Evolutionary conservation across 2,797 vertebrate genomes (phyloP).

Genomic region (Aplochiton taeniatus): DNA sequence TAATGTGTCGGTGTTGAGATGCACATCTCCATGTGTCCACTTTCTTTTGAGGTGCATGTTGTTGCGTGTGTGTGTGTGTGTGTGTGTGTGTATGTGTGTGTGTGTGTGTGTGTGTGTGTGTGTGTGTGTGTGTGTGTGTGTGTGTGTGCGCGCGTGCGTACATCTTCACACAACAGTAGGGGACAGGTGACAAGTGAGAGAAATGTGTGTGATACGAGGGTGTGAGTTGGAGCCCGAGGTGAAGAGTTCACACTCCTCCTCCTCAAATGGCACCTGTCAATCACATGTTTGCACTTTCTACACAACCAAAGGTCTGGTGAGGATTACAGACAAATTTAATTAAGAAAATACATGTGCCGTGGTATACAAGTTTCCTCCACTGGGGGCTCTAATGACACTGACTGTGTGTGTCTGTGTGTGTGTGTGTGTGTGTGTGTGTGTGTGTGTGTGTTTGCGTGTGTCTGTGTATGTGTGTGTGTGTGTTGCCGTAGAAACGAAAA

Average conservation of each 20-base stretch:
- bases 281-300: conserved; percentile 29
- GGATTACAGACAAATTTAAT: not conserved
- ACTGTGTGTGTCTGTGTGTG: too few species aligned
- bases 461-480: not conserved
- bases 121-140: not conserved
- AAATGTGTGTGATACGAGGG: conserved; percentile 52
- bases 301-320: conserved; percentile 3
- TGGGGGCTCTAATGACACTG: conserved; percentile 4
- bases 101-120: conserved; percentile 11
- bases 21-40: too few species aligned
- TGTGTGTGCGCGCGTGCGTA: too few species aligned
- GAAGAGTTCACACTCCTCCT: conserved; percentile 50
- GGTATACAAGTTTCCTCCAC: not conserved
- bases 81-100: conserved; percentile 28
- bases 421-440: conserved; percentile 21
- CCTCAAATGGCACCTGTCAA: conserved; percentile 45
- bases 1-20: too few species aligned
- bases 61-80: not conserved
- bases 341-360: not conserved
- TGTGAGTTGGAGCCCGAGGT: conserved; percentile 50
- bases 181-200: conserved; percentile 18
- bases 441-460: conserved; percentile 7
- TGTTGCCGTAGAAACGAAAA: conserved; percentile 42
- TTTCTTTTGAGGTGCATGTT: not conserved
- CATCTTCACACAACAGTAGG: too few species aligned